Base-by-base conservation (phyloP, 2,113 vertebrate genomes). In the Alouatta palliata region DNA sequence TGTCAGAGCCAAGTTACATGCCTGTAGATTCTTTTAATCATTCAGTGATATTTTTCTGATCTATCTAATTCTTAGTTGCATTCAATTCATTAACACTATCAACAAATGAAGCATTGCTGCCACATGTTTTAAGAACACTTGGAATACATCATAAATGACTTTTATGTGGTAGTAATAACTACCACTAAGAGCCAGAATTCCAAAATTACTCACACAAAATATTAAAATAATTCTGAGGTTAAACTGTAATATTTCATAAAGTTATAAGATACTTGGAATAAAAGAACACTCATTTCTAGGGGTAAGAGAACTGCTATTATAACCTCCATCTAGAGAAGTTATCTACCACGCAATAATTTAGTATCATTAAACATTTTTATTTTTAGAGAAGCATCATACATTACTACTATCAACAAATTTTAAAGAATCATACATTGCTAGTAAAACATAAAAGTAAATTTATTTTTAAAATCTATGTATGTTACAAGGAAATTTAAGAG, bases 401-500 rank as follows among this genome's bases (percentile, higher is more conserved):
- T 89, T 20, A 70, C 58, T 47, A 84, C 10, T 49, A 80, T n/a
- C 30, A 82, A 37, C 9, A 82, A 64, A 82, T 45, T 91, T 85
- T 87, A 43, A 43, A 93, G 47, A 94, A 45, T 94, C 37, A 87
- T 19, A 90, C 13, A 54, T 3, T 64, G 7, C 64, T 66, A 91
- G 35, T 92, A 32, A 95, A 95, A 89, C 80, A 86, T n/a, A 19
- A 86, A 92, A 32, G 16, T 64, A 79, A 91, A 87, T 71, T 56
- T 71, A 45, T 90, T 84, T 75, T 25, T 32, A 94, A 95, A 86
- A 23, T 70, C 8, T 54, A 23, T 70, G 1, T 40, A 45, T 87
- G 82, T 95, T 87, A 92, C 4, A 35, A 32, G 40, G 96, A 95
- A 97, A 96, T 56, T 79, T 91, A 75, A 92, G 21, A 80, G 19